These are phyloP conservation scores for Pseudobourletiella spinata DNA, from an alignment of 1,140 invertebrate genomes.

Conservation along the genomic window DNA sequence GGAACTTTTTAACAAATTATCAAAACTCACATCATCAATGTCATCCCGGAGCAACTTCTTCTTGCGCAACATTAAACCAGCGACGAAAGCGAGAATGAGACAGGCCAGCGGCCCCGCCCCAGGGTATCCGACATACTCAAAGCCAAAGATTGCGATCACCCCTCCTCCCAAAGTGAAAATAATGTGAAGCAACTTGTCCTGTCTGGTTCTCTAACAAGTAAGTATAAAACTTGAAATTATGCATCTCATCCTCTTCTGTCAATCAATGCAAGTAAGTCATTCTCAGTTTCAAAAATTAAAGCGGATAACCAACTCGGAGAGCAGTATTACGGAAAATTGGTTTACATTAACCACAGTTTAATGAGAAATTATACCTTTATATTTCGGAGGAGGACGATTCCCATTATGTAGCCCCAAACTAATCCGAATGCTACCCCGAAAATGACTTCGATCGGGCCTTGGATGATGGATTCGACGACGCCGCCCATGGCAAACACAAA, in stretches of 20 bases:
- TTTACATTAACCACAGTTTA: too few relatives aligned
- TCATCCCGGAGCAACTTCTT: conserved; percentile 29
- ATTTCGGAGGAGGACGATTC: conserved; percentile 51
- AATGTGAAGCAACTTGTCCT: conserved; percentile 8
- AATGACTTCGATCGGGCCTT: conserved; percentile 65
- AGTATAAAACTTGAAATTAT: too few relatives aligned
- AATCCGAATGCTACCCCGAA: conserved; percentile 65
- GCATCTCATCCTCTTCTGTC: too few relatives aligned
- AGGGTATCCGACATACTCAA: conserved; percentile 27
- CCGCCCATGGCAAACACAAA: conserved; percentile 67
- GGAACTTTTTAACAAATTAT: not conserved
- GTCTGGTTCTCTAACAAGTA: conserved; percentile 2
- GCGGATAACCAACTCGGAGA: too few relatives aligned
- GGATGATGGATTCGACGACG: conserved; percentile 40
- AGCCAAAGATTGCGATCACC: conserved; percentile 23
- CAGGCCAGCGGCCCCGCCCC: conserved; percentile 44
- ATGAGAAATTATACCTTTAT: too few relatives aligned
- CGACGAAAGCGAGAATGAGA: conserved; percentile 43
- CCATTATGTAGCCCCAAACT: conserved; percentile 61
- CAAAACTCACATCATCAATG: conserved; percentile 1
- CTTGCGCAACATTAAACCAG: conserved; percentile 40
- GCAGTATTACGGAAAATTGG: too few relatives aligned
- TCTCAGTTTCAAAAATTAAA: too few relatives aligned
- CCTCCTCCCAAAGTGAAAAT: conserved; percentile 20
- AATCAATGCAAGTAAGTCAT: too few relatives aligned